Evolutionary conservation across 2,113 vertebrate genomes (phyloP), one percentile per base, ranked within the genome.

Genomic region (Regulus satrapa): DNA sequence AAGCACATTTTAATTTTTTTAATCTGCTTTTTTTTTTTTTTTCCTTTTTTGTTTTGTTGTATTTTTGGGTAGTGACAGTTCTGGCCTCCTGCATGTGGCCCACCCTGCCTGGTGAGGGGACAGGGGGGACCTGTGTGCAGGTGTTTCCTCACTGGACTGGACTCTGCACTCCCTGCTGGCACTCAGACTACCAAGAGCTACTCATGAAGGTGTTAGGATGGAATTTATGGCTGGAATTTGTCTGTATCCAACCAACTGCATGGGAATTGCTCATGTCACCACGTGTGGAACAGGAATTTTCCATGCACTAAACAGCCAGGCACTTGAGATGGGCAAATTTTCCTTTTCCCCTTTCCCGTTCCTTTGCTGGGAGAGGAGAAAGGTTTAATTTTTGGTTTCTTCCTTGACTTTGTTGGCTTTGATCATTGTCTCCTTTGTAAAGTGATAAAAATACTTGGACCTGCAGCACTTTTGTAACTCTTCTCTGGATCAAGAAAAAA

Each of bases 1-100:
- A 98, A 98, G 98, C 98, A 98, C 98, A 98, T 98, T 98, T 98
- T 98, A 98, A 98, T 97, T 97, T 97, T 97, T 96, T 98, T 94
- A 93, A 93, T 94, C 85, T 95, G 88, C 94, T 54, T 97, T 98
- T 97, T 81, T 88, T 96, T 85, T 41, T 97, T 81, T 88, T 96
- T 85, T 41, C 14, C 14, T 41, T 41, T 41, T 41, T 41, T 76
- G 95, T 91, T 95, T 78, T 25, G 58, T 94, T 96, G 88, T 97
- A 3, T 97, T 98, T 97, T 96, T 94, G 94, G 95, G 91, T 98
- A 94, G 97, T 97, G 97, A 93, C 97, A 96, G 78, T 97, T 95
- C 89, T 97, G 96, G 94, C 92, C 79, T 89, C 83, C 79, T 94
- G 91, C 97, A 87, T 49, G 61, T 69, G 94, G 94, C 51, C 64